Base-by-base conservation (phyloP, 2,113 vertebrate species). In the Coptodon rendalli region DNA sequence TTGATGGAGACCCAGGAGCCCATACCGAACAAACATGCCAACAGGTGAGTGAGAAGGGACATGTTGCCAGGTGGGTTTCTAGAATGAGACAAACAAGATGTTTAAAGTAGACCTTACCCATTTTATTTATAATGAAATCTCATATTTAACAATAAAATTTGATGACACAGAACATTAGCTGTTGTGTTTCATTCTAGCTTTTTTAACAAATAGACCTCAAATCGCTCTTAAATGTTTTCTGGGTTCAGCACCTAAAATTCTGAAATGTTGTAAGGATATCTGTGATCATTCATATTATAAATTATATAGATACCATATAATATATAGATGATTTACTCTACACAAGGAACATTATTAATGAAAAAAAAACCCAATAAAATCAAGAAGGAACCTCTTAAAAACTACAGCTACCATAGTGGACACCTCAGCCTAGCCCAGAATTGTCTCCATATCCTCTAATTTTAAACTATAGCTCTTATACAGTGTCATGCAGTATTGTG, bases 1-100 rank as follows among this genome's bases (percentile, higher is more conserved):
- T 97, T 97, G 91, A 98, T 97, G 89, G 97, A 97, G 48, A 97
- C 96, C 97, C 97, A 98, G 89, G 97, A 97, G n/a, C 97, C 97
- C 57, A 96, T 95, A 9, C 97, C 97, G 11, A 98, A 94, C 57
- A 97, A 93, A 87, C 95, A 93, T 19, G 95, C 95, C 93, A 97
- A 66, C 50, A 96, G n/a, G 83, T 97, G 97, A 22, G 96, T 94
- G 52, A 96, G 45, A 4, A 96, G 56, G 0, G 96, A 95, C 96
- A 97, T 97, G 80, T 1, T 80, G 24, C 14, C 1, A 48, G 78
- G 40, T 9, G 53, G 17, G 24, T 17, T 11, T 4, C 68, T 89
- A 31, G 14, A 83, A 40, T 34, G 1, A 19, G 1, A 78, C 10
- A 59, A 29, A 27, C 43, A 29, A 38, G 0, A 6, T 19, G 6